A percentile compares a stretch with the other conserved stretches of the same genome.
These are phyloP conservation scores for Arenaria interpres DNA, from an alignment of 2,113 vertebrate genomes.

Conservation along the genomic window DNA sequence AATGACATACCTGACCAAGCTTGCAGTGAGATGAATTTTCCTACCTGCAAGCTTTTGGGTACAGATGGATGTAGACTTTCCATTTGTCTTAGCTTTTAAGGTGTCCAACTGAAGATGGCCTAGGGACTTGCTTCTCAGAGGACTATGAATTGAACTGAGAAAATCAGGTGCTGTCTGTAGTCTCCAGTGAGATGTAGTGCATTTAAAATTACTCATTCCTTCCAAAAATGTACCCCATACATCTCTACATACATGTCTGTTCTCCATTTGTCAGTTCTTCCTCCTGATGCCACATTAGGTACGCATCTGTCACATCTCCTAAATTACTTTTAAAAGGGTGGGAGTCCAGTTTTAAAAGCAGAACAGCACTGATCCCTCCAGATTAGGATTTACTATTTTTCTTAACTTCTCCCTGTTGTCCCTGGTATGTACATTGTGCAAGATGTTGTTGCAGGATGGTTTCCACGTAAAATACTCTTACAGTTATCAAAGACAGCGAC, in stretches of 20 bases:
- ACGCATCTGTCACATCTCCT: accelerated
- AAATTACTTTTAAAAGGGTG: background rate
- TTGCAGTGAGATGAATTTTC: background rate
- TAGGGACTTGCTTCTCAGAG: background rate
- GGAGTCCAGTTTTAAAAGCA: background rate
- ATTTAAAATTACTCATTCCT: background rate
- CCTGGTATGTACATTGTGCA: accelerated
- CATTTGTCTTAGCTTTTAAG: background rate
- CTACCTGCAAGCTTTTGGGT: background rate
- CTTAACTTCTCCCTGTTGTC: background rate
- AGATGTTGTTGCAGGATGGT: background rate
- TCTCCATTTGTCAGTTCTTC: background rate
- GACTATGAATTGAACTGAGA: background rate
- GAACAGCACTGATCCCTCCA: background rate
- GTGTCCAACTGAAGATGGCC: background rate
- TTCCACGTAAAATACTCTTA: background rate
- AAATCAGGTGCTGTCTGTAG: background rate
- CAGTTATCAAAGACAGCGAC: background rate
- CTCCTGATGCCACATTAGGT: background rate
- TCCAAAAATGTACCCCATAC: background rate
- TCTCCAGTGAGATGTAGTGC: background rate
- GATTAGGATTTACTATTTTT: background rate
- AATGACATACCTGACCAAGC: background rate
- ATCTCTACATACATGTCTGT: background rate
- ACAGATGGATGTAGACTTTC: background rate